A percentile compares a stretch with the other conserved stretches of the same genome.
Conservation (phyloP, 2,888 invertebrate genomes). For the Lysandra bellargus region DNA sequence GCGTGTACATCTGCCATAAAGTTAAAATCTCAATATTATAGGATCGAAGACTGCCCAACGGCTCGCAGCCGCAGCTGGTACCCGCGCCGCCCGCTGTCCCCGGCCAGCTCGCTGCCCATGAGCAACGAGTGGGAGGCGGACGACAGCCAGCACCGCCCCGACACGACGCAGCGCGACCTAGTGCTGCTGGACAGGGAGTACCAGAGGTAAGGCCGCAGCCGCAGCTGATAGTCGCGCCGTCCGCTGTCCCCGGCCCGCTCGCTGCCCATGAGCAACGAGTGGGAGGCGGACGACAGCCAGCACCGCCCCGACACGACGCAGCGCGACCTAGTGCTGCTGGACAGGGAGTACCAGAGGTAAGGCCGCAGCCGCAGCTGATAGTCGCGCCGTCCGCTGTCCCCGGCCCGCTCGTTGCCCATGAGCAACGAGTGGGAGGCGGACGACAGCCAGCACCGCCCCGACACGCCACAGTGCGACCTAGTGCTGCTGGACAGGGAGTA, state of each 20-base stretch:
- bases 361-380: slow-evolving; percentile 67
- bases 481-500: slow-evolving; percentile 58
- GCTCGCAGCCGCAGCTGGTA: slow-evolving; percentile 61
- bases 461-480: slow-evolving; percentile 52
- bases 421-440: slow-evolving; percentile 66
- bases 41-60: slow-evolving; percentile 52
- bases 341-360: slow-evolving; percentile 49
- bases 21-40: slow-evolving; percentile 38
- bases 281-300: slow-evolving; percentile 63
- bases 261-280: slow-evolving; percentile 53
- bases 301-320: slow-evolving; percentile 45
- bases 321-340: slow-evolving; percentile 55
- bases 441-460: slow-evolving; percentile 47
- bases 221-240: slow-evolving; percentile 63
- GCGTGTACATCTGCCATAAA: too few relatives aligned
- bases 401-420: slow-evolving; percentile 45
- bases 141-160: slow-evolving; percentile 47
- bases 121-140: slow-evolving; percentile 66
- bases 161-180: slow-evolving; percentile 52
- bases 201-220: slow-evolving; percentile 59
- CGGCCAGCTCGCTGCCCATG: slow-evolving; percentile 45
- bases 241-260: slow-evolving; percentile 46
- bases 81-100: slow-evolving; percentile 49
- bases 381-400: slow-evolving; percentile 49
- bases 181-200: slow-evolving; percentile 64